A percentile compares a stretch with the other conserved stretches of the same genome.
These are phyloP conservation scores for Carcina quercana DNA, from an alignment of 2,888 invertebrate genomes.

Conservation along the genomic window DNA sequence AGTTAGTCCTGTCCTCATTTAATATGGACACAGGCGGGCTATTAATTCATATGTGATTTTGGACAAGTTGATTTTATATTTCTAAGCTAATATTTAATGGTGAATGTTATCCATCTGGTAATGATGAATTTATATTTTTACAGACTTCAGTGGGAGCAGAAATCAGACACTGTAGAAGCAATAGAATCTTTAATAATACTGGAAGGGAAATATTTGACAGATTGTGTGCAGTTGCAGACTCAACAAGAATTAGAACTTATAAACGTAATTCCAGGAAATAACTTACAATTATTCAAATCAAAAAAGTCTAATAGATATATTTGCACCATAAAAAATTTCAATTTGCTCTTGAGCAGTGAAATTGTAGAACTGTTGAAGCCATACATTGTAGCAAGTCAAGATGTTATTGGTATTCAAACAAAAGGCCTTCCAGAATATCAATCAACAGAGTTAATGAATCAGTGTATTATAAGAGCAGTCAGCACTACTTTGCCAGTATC, in stretches of 20 bases:
- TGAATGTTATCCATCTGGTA: no score
- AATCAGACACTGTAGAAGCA: slow-evolving; percentile 23
- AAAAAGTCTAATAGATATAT: slow-evolving; percentile 35
- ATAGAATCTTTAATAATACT: slow-evolving; percentile 47
- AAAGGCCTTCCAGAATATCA: slow-evolving; percentile 57
- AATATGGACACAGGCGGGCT: no score
- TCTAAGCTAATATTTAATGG: no score
- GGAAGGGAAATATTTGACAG: slow-evolving; percentile 54
- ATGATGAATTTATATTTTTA: slow-evolving; percentile 16
- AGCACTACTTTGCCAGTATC: slow-evolving; percentile 26
- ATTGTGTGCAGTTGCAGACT: slow-evolving; percentile 33
- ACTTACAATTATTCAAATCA: slow-evolving; percentile 41
- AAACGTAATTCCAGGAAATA: slow-evolving; percentile 39
- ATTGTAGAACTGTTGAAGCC: slow-evolving; percentile 46
- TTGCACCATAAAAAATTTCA: slow-evolving; percentile 49
- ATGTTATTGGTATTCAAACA: slow-evolving; percentile 46
- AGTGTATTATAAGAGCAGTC: slow-evolving; percentile 42
- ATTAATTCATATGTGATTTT: no score
- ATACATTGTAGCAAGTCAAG: slow-evolving; percentile 33
- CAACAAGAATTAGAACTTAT: slow-evolving; percentile 29
- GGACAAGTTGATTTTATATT: no score
- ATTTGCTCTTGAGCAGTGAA: slow-evolving; percentile 49
- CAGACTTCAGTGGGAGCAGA: slow-evolving; percentile 44
- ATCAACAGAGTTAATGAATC: slow-evolving; percentile 23
- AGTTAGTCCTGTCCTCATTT: no score